These are phyloP conservation scores for Acanthosoma haemorrhoidale DNA, from an alignment of 2,888 invertebrate species.

Conservation along the genomic window DNA sequence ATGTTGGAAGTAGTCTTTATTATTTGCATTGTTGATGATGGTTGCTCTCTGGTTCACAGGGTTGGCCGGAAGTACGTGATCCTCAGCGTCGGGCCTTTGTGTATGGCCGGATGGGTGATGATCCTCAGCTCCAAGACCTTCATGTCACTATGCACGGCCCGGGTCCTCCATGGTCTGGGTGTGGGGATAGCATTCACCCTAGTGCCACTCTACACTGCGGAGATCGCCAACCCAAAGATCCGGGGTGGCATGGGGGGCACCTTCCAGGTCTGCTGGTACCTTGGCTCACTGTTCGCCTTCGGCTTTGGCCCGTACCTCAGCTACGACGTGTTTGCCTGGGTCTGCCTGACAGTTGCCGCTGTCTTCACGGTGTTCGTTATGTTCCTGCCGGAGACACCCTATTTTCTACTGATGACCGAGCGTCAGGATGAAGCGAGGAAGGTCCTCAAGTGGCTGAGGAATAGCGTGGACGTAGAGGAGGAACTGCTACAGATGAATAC, in stretches of 20 bases:
- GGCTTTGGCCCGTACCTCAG: constrained; percentile 40
- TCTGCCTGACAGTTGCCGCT: constrained; percentile 40
- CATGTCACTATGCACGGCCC: constrained; percentile 35
- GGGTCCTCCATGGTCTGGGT: constrained; percentile 39
- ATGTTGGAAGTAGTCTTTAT: no score
- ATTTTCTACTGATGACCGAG: constrained; percentile 31
- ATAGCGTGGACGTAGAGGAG: constrained; percentile 45
- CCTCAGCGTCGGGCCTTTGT: constrained; percentile 34
- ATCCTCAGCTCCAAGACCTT: constrained; percentile 31
- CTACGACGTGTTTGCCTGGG: constrained; percentile 43
- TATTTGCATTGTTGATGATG: no score
- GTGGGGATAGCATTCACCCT: constrained; percentile 39
- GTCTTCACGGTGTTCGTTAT: constrained; percentile 20
- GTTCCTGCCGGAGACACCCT: constrained; percentile 34
- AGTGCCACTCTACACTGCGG: constrained; percentile 40
- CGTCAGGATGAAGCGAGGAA: constrained; percentile 22
- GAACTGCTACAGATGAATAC: constrained; percentile 18
- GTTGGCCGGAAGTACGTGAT: constrained; percentile 36
- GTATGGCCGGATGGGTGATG: constrained; percentile 34
- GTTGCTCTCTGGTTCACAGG: no score
- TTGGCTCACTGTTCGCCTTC: constrained; percentile 38
- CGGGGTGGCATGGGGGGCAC: constrained; percentile 39
- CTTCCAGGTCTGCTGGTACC: constrained; percentile 36
- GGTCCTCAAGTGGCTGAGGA: constrained; percentile 27
- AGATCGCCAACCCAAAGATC: constrained; percentile 38